Conservation (phyloP, 2,113 vertebrate species). For the Poecilia latipinna region DNA sequence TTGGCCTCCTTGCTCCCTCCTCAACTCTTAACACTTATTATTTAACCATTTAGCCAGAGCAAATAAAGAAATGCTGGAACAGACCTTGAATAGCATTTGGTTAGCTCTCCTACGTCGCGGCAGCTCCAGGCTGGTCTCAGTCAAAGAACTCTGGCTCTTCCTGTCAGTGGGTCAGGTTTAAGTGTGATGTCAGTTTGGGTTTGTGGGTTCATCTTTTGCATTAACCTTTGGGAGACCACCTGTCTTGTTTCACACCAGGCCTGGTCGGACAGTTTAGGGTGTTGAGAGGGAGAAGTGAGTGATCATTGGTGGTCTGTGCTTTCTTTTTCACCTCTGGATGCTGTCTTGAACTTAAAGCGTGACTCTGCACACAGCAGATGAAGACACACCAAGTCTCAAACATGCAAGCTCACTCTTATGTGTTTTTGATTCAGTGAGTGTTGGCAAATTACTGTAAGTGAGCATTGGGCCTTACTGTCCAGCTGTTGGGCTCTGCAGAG, state of each 20-base stretch:
- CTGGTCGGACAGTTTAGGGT: constrained; percentile 46
- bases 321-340: constrained; percentile 50
- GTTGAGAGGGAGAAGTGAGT: constrained; percentile 19
- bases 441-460: no score
- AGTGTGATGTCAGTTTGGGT: constrained; percentile 32
- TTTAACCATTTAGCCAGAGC: constrained; percentile 47
- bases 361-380: background rate
- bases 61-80: constrained; percentile 18
- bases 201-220: constrained; percentile 52
- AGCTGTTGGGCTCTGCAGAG: background rate
- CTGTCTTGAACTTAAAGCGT: constrained; percentile 18
- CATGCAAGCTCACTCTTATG: background rate
- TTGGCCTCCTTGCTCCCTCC: constrained; percentile 45
- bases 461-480: background rate
- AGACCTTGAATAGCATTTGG: constrained; percentile 49
- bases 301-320: constrained; percentile 66
- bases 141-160: background rate
- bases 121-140: constrained; percentile 23
- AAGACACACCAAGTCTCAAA: background rate
- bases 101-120: constrained; percentile 24
- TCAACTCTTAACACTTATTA: constrained; percentile 33
- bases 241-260: constrained; percentile 55
- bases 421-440: no score
- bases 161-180: constrained; percentile 43
- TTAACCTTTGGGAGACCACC: constrained; percentile 66